Evolutionary conservation across 2,888 invertebrate genomes (phyloP).

Genomic region (Sinelater perroti): DNA sequence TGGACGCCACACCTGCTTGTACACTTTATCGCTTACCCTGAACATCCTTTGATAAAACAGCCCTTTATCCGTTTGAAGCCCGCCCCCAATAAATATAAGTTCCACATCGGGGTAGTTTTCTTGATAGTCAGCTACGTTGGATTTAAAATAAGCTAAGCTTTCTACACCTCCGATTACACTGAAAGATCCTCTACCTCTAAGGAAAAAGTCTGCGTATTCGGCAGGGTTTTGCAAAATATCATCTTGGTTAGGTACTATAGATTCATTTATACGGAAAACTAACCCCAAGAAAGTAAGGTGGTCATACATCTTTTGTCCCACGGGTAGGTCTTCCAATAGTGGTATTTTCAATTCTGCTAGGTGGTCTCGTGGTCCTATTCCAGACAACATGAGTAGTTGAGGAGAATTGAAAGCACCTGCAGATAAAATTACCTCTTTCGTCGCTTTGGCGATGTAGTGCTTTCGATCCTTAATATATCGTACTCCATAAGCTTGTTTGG

Average conservation of each 20-base stretch:
- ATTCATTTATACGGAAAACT: slow-evolving; percentile 58
- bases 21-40: slow-evolving; percentile 66
- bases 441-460: slow-evolving; percentile 63
- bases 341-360: slow-evolving; percentile 66
- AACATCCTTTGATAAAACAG: slow-evolving; percentile 58
- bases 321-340: slow-evolving; percentile 70
- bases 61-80: slow-evolving; percentile 52
- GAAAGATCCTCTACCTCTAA: slow-evolving; percentile 64
- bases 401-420: slow-evolving; percentile 91
- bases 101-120: slow-evolving; percentile 74
- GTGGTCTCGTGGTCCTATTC: slow-evolving; percentile 72
- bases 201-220: slow-evolving; percentile 57
- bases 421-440: slow-evolving; percentile 84
- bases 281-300: slow-evolving; percentile 67
- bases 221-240: slow-evolving; percentile 56
- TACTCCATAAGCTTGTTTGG: slow-evolving; percentile 74
- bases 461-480: slow-evolving; percentile 67
- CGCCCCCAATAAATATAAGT: slow-evolving; percentile 71
- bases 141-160: slow-evolving; percentile 68
- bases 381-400: slow-evolving; percentile 89
- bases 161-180: slow-evolving; percentile 67
- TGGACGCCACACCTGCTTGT: slow-evolving; percentile 65
- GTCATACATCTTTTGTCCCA: slow-evolving; percentile 73
- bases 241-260: slow-evolving; percentile 47
- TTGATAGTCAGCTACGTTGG: slow-evolving; percentile 64